Evolutionary conservation across 2,797 vertebrate genomes (phyloP), one percentile per base, ranked within the genome.

Genomic region (Antrozous pallidus): DNA sequence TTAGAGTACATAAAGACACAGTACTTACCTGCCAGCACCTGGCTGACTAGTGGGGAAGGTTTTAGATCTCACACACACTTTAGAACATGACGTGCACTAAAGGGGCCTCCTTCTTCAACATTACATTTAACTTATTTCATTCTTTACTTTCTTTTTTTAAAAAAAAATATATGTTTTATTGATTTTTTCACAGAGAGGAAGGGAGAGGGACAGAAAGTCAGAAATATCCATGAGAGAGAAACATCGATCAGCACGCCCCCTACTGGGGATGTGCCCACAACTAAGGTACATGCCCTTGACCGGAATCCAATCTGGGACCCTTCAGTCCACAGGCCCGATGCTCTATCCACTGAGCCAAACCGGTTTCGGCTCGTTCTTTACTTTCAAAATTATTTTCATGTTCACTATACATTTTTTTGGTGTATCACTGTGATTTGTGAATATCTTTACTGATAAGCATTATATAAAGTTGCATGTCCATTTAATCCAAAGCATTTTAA

Each of bases 401-500:
- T 86, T 88, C 49, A 58, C 22, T 2, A 63, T 88, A 82, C 42
- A 36, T 92, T 94, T 94, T 78, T 54, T 58, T 86, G 45, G 45
- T 85, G 74, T 13, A 31, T 85, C n/a, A 42, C 84, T 96, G 70
- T 93, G 69, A 90, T 79, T 92, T 85, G 40, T 82, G 81, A 85
- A 88, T 77, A 85, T 67, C 12, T 63, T 91, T 81, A 69, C 33
- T 63, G 38, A 75, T 79, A 87, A 79, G 40, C 56, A 58, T 24
- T 49, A 77, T 69, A 82, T 77, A 80, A 70, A 90, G 36, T 49
- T 49, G 36, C 26, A n/a, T 58, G 40, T 65, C n/a, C 74, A 51
- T 82, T 40, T 63, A 88, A 87, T 69, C 22, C 22, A 61, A 93
- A 94, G 81, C 28, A 58, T 75, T 83, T 75, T 31, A 92, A 54